These are phyloP conservation scores for Rapana venosa DNA, from an alignment of 2,888 invertebrate genomes.

Conservation along the genomic window DNA sequence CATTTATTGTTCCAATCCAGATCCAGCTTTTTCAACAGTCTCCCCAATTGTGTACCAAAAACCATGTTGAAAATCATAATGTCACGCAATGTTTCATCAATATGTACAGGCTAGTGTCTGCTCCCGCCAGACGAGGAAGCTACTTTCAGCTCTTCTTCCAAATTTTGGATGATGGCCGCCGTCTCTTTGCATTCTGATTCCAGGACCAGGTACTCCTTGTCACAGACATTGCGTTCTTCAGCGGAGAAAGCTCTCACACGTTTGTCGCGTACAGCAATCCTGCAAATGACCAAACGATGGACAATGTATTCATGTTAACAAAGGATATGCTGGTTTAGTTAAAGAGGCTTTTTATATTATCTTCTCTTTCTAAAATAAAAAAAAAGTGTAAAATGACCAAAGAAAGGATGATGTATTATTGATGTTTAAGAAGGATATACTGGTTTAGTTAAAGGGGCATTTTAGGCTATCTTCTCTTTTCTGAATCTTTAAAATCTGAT, in stretches of 20 bases:
- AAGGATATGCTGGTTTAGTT: too few relatives aligned
- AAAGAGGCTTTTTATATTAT: too few relatives aligned
- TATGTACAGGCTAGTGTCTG: not conserved
- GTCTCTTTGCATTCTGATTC: slow-evolving; percentile 55
- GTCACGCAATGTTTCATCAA: not conserved
- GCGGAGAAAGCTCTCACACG: slow-evolving; percentile 55
- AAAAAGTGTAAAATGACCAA: too few relatives aligned
- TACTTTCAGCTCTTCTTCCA: not conserved
- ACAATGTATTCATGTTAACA: too few relatives aligned
- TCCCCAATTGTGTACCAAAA: not conserved
- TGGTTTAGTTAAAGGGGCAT: too few relatives aligned
- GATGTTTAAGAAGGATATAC: too few relatives aligned
- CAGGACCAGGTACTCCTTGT: slow-evolving; percentile 63
- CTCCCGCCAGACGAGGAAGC: not conserved
- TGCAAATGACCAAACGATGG: slow-evolving; percentile 42
- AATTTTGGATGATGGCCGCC: slow-evolving; percentile 41
- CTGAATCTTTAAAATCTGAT: too few relatives aligned
- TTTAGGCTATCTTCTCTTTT: too few relatives aligned
- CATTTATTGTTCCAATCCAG: too few relatives aligned
- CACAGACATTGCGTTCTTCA: slow-evolving; percentile 57
- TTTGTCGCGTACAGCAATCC: slow-evolving; percentile 65
- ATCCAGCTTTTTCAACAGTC: too few relatives aligned
- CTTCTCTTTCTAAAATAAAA: too few relatives aligned
- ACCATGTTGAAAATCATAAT: not conserved
- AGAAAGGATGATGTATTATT: too few relatives aligned